Evolutionary conservation across 2,113 vertebrate species (phyloP).

Genomic region (Callopanchax toddi): DNA sequence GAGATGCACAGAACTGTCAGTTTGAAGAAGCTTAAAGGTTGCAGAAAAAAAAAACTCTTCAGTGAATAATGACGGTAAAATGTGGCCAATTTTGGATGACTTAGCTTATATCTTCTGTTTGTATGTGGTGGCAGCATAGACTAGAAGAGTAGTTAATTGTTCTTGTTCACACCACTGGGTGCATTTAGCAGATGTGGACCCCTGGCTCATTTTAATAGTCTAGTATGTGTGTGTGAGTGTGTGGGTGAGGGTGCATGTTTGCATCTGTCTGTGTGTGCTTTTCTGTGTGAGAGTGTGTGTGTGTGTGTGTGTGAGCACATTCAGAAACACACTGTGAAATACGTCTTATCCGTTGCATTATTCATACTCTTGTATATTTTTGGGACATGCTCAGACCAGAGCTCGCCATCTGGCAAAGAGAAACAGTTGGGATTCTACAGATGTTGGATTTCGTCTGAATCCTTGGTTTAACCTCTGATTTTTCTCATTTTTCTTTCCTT

Average conservation of each 20-base stretch:
- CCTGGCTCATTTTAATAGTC: conserved; percentile 48
- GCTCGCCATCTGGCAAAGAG: conserved; percentile 45
- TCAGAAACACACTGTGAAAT: conserved; percentile 74
- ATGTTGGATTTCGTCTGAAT: conserved; percentile 48
- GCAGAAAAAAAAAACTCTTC: conserved; percentile 18
- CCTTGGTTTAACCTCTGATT: conserved; percentile 37
- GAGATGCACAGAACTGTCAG: conserved; percentile 1
- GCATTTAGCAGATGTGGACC: conserved; percentile 49
- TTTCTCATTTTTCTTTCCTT: conserved; percentile 48
- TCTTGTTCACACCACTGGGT: conserved; percentile 56
- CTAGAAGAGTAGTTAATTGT: conserved; percentile 60
- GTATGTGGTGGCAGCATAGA: conserved; percentile 65
- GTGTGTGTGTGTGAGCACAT: conserved; percentile 32
- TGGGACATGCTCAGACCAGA: conserved; percentile 46
- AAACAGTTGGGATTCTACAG: conserved; percentile 58
- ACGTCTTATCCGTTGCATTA: conserved; percentile 64
- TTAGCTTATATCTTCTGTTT: conserved; percentile 42
- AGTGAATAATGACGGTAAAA: conserved; percentile 31
- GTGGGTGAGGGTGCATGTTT: conserved; percentile 2
- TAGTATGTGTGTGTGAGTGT: conserved; percentile 14
- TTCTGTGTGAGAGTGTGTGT: conserved; percentile 16
- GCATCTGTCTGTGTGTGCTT: conserved; percentile 12
- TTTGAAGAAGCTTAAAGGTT: conserved; percentile 29
- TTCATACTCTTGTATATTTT: conserved; percentile 68
- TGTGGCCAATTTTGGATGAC: conserved; percentile 52